phyloP scores from a whole-genome alignment of 1,140 invertebrate species.

The Scylla paramamosain region DNA sequence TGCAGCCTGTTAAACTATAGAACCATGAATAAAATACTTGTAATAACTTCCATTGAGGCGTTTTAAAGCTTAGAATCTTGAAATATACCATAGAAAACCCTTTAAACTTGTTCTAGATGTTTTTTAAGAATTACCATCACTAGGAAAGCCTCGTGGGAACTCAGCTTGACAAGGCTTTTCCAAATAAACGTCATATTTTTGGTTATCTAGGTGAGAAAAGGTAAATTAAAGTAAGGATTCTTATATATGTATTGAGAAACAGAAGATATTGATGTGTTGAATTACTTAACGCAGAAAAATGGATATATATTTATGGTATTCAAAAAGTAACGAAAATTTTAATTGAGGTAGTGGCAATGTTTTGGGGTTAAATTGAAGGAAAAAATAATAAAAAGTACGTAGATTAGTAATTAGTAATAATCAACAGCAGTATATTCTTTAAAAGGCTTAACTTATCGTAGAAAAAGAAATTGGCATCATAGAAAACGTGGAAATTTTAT shows the following conservation, averaged over 20 bases:
- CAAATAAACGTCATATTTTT: not conserved
- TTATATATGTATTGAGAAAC: not conserved
- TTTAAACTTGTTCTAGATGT: not conserved
- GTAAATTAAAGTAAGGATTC: not conserved
- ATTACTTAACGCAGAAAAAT: not conserved
- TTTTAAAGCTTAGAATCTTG: not conserved
- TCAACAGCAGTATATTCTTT: not conserved
- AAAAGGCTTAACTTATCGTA: not conserved
- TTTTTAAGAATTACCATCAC: not conserved
- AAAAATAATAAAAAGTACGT: not conserved
- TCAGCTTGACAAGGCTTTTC: not conserved
- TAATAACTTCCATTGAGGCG: not conserved
- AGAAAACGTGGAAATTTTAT: not conserved
- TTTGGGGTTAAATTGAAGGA: not conserved
- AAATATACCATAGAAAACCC: not conserved
- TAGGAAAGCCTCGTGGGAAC: not conserved
- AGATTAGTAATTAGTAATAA: not conserved
- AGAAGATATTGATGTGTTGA: not conserved
- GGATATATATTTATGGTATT: not conserved
- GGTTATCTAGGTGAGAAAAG: not conserved
- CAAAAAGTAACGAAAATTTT: not conserved
- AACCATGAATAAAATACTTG: too few species aligned
- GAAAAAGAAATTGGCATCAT: not conserved
- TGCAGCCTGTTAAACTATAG: too few species aligned
- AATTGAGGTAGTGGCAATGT: not conserved